Conservation (phyloP, 2,888 invertebrate genomes). For the Nymphalis c-album region DNA sequence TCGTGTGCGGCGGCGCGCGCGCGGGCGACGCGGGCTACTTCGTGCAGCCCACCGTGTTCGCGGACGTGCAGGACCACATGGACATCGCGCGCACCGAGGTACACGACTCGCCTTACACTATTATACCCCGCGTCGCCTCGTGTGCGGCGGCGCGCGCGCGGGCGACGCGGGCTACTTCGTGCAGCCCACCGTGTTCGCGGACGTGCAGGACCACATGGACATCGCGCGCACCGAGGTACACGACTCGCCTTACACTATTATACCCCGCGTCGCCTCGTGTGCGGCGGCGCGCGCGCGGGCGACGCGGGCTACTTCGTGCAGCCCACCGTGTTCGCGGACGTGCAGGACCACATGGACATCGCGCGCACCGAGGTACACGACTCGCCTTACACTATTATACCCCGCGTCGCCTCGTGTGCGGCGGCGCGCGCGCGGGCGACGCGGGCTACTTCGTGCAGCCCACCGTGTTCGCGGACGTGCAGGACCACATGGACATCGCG, state of each 20-base stretch:
- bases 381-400: no score
- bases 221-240: constrained; percentile 91
- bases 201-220: constrained; percentile 91
- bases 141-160: constrained; percentile 86
- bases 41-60: constrained; percentile 94
- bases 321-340: constrained; percentile 94
- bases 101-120: constrained; percentile 49
- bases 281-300: constrained; percentile 86
- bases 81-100: constrained; percentile 92
- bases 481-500: constrained; percentile 92
- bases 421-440: constrained; percentile 85
- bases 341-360: constrained; percentile 91
- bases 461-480: constrained; percentile 92
- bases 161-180: constrained; percentile 91
- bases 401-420: constrained; percentile 88
- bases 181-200: constrained; percentile 93
- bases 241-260: constrained; percentile 40
- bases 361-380: constrained; percentile 89
- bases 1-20: constrained; percentile 88
- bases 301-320: constrained; percentile 91
- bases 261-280: constrained; percentile 86
- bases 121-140: constrained; percentile 80
- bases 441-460: constrained; percentile 93
- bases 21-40: constrained; percentile 89
- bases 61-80: constrained; percentile 91